phyloP scores from a whole-genome alignment of 2,113 vertebrate genomes.

The Kryptolebias marmoratus region DNA sequence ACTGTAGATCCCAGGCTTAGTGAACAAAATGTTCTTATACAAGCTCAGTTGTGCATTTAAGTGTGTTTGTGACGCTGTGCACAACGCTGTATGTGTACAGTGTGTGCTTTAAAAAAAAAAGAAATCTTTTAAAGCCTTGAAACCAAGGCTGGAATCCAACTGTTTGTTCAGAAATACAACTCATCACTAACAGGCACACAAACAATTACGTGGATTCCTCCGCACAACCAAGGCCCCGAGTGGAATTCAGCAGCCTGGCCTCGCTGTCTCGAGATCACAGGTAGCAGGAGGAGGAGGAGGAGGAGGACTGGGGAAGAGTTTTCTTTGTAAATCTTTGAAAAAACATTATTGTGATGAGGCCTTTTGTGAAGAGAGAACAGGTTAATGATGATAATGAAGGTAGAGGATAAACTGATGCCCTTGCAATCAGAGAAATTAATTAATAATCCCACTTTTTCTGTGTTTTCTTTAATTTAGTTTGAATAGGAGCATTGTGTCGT shows the following conservation, averaged over 20 bases:
- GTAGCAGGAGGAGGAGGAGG: conserved; percentile 6
- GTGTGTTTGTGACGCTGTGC: background rate
- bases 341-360: conserved; percentile 31
- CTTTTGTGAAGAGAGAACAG: conserved; percentile 13
- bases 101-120: background rate
- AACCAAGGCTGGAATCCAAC: conserved; percentile 25
- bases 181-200: conserved; percentile 17
- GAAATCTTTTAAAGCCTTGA: conserved; percentile 36
- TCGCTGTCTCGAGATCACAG: conserved; percentile 32
- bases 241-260: conserved; percentile 13
- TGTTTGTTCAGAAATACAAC: conserved; percentile 37
- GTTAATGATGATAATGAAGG: conserved; percentile 18
- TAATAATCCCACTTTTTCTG: conserved; percentile 29
- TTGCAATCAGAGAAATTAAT: conserved; percentile 53
- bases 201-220: conserved; percentile 34
- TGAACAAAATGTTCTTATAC: conserved; percentile 25
- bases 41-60: conserved; percentile 11
- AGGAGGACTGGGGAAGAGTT: background rate
- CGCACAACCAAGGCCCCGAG: conserved; percentile 22
- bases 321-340: conserved; percentile 27
- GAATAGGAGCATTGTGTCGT: conserved; percentile 51
- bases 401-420: conserved; percentile 31
- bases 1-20: background rate
- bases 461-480: conserved; percentile 58
- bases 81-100: background rate